Evolutionary conservation across 1,140 invertebrate species (phyloP), one percentile per base, ranked within the genome.

Genomic region (silkworm (Bombyx mori)): DNA sequence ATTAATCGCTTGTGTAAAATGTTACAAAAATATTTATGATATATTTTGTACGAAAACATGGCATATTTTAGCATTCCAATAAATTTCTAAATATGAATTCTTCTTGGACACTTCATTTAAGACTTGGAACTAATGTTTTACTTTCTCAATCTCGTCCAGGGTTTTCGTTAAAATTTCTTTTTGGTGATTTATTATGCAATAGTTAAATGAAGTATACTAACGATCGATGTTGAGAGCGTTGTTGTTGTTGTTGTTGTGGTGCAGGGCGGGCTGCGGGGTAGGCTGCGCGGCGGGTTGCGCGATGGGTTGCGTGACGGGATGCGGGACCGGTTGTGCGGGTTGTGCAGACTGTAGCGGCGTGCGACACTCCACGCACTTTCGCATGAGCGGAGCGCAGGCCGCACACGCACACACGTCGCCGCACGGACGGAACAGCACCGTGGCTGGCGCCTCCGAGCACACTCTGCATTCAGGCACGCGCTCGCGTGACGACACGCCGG

Each of bases 391-490:
- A 56, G 97, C 95, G 89, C 97, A 99, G 66, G 92, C 93, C 75
- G 95, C 94, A 89, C 97, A 99, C 42, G 96, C 96, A 84, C 95
- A 95, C 92, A 98, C 97, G 86, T 99, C 97, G 56, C 95, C 94
- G 88, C 97, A 99, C 3, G 97, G 97, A 65, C 94, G 94, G 89
- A 98, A 98, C 65, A 98, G 90, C 47, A 98, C 93, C 6, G 94
- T 93, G 2, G 97, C 95, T 71, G 95, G 94, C 74, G 96, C 95
- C 84, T 98, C 96, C 8, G 97, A 98, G 79, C 98, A 99, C 6
- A 99, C 97, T 47, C 98, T 90, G 87, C 97, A 99, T 87, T 99
- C 97, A 82, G 98, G 96, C 82, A 99, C 96, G 93, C 97, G 88
- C 67, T 89, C 88, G 42, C 79, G 75, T 0, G 68, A 66, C 60